phyloP scores from a whole-genome alignment of 2,888 invertebrate genomes.

The Polydesmus complanatus region DNA sequence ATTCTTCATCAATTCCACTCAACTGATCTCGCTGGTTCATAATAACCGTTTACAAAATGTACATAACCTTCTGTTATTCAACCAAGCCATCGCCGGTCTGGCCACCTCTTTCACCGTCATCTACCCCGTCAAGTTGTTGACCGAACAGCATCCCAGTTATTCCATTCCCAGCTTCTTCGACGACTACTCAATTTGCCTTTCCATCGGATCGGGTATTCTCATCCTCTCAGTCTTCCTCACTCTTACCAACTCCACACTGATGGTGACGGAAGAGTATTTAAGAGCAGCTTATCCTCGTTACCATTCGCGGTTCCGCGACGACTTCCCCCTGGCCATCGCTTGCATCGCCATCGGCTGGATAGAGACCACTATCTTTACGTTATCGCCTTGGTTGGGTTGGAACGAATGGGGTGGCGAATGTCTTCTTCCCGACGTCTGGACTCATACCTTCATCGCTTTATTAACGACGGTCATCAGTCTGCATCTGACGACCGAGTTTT shows the following conservation, averaged over 20 bases:
- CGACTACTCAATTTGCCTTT: slow-evolving; percentile 13
- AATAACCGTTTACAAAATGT: slow-evolving; percentile 17
- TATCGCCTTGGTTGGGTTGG: slow-evolving; percentile 19
- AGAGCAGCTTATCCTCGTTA: slow-evolving; percentile 12
- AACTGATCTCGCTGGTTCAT: slow-evolving; percentile 16
- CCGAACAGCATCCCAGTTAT: slow-evolving; percentile 13
- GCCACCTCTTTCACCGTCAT: slow-evolving; percentile 20
- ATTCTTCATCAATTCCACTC: slow-evolving; percentile 22
- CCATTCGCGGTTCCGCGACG: slow-evolving; percentile 8
- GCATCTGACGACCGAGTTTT: slow-evolving; percentile 12
- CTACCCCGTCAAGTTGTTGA: slow-evolving; percentile 19
- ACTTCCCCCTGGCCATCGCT: slow-evolving; percentile 32
- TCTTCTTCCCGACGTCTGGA: slow-evolving; percentile 18
- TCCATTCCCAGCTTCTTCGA: slow-evolving; percentile 9
- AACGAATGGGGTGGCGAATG: slow-evolving; percentile 15
- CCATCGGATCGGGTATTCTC: slow-evolving; percentile 17
- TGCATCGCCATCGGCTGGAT: slow-evolving; percentile 31
- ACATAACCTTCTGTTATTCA: slow-evolving; percentile 17
- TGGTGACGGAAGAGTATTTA: slow-evolving; percentile 18
- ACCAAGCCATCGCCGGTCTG: slow-evolving; percentile 18
- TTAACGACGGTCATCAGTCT: slow-evolving; percentile 6
- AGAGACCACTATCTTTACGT: slow-evolving; percentile 17
- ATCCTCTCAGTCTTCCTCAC: slow-evolving; percentile 18
- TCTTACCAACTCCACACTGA: slow-evolving; percentile 17
- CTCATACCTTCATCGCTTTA: slow-evolving; percentile 14